These are phyloP conservation scores for Sebastolobus alascanus DNA, from an alignment of 2,797 vertebrate genomes.

Conservation along the genomic window DNA sequence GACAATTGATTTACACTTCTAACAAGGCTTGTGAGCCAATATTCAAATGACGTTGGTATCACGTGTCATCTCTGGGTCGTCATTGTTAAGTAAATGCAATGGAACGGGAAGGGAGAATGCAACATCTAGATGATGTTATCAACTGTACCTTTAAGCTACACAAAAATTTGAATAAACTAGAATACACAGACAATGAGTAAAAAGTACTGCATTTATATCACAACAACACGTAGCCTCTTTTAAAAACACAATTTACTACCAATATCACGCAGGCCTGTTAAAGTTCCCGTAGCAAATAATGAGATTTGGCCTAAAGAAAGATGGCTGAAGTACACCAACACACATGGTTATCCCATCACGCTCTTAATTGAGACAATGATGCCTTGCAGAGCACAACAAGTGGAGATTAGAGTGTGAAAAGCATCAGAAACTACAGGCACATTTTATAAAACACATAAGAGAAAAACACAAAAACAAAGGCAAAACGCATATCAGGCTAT, in stretches of 20 bases:
- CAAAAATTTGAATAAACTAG: not conserved
- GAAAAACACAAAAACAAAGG: not conserved
- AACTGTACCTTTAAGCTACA: not conserved
- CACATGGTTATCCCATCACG: slow-evolving; percentile 6
- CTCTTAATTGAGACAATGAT: slow-evolving; percentile 12
- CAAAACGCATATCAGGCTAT: slow-evolving; percentile 13
- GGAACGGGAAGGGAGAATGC: no score
- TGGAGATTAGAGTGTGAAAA: slow-evolving; percentile 8
- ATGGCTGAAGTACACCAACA: slow-evolving; percentile 2
- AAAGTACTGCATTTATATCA: not conserved
- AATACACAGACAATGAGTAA: not conserved
- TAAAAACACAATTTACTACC: not conserved
- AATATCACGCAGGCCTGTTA: not conserved
- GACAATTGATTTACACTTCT: no score
- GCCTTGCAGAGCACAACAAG: not conserved
- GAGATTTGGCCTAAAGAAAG: slow-evolving; percentile 18
- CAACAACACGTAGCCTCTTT: not conserved
- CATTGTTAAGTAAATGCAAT: no score
- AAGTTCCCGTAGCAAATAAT: slow-evolving; percentile 2
- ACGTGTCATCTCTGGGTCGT: no score
- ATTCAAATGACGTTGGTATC: no score
- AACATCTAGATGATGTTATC: no score
- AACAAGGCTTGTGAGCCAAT: no score
- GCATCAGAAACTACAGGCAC: slow-evolving; percentile 5
- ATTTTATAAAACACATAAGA: not conserved